Percentiles rank a stretch among this genome's conserved stretches.
Evolutionary conservation across 2,113 vertebrate species (phyloP).

Genomic region (Symphodus melops): DNA sequence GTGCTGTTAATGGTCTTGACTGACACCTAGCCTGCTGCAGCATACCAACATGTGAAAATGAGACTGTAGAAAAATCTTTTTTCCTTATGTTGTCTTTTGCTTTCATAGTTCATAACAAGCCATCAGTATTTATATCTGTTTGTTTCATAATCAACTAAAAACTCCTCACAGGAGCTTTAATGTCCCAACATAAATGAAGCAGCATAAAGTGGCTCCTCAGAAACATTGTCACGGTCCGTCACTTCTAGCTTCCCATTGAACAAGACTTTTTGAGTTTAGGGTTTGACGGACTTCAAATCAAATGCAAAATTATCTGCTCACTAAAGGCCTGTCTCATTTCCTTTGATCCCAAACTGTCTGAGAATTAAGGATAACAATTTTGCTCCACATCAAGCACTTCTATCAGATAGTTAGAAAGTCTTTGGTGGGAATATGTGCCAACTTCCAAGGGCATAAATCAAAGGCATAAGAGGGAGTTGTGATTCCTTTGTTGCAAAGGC

Average conservation of each 20-base stretch:
- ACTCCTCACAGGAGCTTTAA: conserved; percentile 6
- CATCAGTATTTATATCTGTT: no score
- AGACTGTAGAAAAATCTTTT: no score
- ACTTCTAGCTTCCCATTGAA: conserved; percentile 11
- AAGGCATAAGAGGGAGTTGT: conserved; percentile 69
- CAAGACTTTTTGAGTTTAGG: conserved; percentile 22
- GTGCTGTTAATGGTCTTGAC: no score
- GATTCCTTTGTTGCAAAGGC: conserved; percentile 77
- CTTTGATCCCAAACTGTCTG: conserved; percentile 68
- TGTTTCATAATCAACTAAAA: no score
- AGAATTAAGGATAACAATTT: conserved; percentile 72
- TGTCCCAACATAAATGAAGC: conserved; percentile 14
- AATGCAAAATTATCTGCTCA: conserved; percentile 61
- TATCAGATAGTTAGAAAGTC: conserved; percentile 59
- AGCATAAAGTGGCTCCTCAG: not conserved
- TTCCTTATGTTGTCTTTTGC: no score
- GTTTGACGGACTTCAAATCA: conserved; percentile 58
- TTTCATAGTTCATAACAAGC: no score
- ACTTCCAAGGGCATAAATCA: conserved; percentile 76
- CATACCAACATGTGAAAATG: no score
- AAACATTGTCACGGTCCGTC: conserved; percentile 12
- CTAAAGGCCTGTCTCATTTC: conserved; percentile 38
- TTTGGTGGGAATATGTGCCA: conserved; percentile 72
- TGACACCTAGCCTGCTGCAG: no score
- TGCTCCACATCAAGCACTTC: conserved; percentile 67